A percentile compares a stretch with the other conserved stretches of the same genome.
phyloP scores from a whole-genome alignment of 2,888 invertebrate species.

The Chymomyza amoena region DNA sequence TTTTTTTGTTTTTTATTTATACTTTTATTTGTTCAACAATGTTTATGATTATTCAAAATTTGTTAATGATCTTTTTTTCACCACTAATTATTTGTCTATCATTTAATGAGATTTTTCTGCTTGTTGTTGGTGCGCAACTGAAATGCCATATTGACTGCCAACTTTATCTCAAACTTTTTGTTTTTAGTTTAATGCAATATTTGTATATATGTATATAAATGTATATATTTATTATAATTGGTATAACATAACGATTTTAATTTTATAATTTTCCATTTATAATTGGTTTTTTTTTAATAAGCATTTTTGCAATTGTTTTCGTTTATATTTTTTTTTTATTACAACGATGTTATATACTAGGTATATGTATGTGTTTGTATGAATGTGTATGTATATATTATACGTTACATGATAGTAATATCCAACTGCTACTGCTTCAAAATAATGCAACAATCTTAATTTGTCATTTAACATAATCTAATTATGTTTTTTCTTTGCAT shows the following conservation, averaged over 20 bases:
- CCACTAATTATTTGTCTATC: constrained; percentile 69
- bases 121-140: constrained; percentile 6
- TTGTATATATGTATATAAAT: constrained; percentile 51
- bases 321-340: constrained; percentile 50
- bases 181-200: constrained; percentile 41
- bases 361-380: constrained; percentile 57
- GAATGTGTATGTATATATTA: constrained; percentile 30
- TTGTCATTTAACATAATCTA: constrained; percentile 71
- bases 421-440: constrained; percentile 44
- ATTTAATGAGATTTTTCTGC: constrained; percentile 67
- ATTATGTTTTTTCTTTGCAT: constrained; percentile 52
- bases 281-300: constrained; percentile 34
- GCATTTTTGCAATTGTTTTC: constrained; percentile 33
- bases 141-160: not conserved
- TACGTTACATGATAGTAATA: constrained; percentile 53
- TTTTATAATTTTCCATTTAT: constrained; percentile 48
- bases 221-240: constrained; percentile 37
- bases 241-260: constrained; percentile 52
- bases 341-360: constrained; percentile 72
- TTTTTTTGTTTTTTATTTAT: constrained; percentile 21
- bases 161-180: constrained; percentile 22
- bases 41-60: constrained; percentile 37
- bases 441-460: constrained; percentile 20
- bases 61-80: constrained; percentile 30
- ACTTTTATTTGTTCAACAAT: constrained; percentile 58